These are phyloP conservation scores for Psittacara wagleri DNA, from an alignment of 2,113 vertebrate genomes.

Conservation along the genomic window DNA sequence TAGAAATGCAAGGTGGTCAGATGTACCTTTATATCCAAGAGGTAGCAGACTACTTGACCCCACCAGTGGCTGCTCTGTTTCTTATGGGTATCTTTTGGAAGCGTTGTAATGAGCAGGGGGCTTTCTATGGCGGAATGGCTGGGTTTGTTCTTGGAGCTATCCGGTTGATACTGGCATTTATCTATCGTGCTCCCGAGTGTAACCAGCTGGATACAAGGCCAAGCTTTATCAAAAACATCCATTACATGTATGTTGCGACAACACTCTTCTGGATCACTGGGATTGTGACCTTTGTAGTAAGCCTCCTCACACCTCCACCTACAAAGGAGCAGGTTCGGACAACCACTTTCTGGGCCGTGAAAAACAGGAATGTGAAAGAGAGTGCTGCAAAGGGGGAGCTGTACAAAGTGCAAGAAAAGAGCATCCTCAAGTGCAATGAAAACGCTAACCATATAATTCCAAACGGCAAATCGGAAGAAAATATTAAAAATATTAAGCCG, in stretches of 20 bases:
- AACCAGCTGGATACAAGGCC: slow-evolving; percentile 90
- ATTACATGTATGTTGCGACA: slow-evolving; percentile 97
- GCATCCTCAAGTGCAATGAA: slow-evolving; percentile 69
- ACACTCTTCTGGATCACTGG: slow-evolving; percentile 93
- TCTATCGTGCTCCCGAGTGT: slow-evolving; percentile 90
- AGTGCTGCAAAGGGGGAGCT: slow-evolving; percentile 60
- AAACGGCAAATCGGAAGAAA: slow-evolving; percentile 82
- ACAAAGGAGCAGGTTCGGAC: slow-evolving; percentile 83
- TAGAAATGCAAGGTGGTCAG: slow-evolving; percentile 98
- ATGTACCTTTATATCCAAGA: slow-evolving; percentile 99
- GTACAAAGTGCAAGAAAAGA: slow-evolving; percentile 79
- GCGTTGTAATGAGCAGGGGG: slow-evolving; percentile 93
- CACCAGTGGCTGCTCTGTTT: slow-evolving; percentile 93
- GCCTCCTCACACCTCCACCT: slow-evolving; percentile 89
- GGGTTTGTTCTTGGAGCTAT: slow-evolving; percentile 86
- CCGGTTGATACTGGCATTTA: slow-evolving; percentile 87
- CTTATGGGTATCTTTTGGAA: slow-evolving; percentile 96
- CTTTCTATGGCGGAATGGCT: slow-evolving; percentile 93
- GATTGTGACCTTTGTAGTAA: slow-evolving; percentile 85
- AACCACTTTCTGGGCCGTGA: slow-evolving; percentile 91
- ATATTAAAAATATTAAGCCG: slow-evolving; percentile 78
- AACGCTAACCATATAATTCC: slow-evolving; percentile 79
- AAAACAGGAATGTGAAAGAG: slow-evolving; percentile 62
- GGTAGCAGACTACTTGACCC: slow-evolving; percentile 94
- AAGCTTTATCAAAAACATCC: slow-evolving; percentile 84